These are phyloP conservation scores for Megathymus violae DNA, from an alignment of 1,140 invertebrate species.

Conservation along the genomic window DNA sequence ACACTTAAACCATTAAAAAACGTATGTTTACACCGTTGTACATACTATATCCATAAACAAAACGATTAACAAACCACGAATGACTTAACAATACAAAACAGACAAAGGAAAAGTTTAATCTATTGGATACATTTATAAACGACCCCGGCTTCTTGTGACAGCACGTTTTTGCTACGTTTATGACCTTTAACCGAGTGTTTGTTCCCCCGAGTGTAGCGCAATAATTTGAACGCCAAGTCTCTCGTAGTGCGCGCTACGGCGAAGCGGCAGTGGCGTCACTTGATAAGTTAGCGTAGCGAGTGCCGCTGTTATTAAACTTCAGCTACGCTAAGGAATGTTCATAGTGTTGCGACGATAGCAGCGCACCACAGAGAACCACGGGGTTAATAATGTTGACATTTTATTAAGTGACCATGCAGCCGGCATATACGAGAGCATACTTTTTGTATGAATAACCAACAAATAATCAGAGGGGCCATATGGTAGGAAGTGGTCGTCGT, in stretches of 20 bases:
- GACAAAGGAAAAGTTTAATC: too few species aligned
- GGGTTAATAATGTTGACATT: neutral
- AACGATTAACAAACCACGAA: too few species aligned
- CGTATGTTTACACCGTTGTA: too few species aligned
- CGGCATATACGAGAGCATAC: too few species aligned
- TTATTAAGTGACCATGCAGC: neutral
- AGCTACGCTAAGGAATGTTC: slow-evolving; percentile 17
- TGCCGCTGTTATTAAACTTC: slow-evolving; percentile 25
- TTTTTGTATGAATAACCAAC: too few species aligned
- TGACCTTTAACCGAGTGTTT: slow-evolving; percentile 1
- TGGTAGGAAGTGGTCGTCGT: too few species aligned
- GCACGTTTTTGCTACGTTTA: neutral
- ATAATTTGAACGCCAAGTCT: slow-evolving; percentile 6
- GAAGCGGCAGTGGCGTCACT: slow-evolving; percentile 14
- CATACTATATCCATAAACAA: too few species aligned
- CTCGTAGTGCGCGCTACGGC: slow-evolving; percentile 17
- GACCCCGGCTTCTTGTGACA: neutral
- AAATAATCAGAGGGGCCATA: too few species aligned
- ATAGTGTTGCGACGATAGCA: slow-evolving; percentile 8
- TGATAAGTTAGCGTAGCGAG: slow-evolving; percentile 23
- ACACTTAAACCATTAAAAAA: too few species aligned
- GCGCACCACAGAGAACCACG: neutral
- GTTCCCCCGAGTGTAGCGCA: slow-evolving; percentile 10
- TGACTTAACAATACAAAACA: too few species aligned
- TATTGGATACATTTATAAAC: too few species aligned